Percentiles rank a stretch among this genome's conserved stretches.
phyloP scores from a whole-genome alignment of 2,113 vertebrate species.

The Kryptolebias marmoratus region DNA sequence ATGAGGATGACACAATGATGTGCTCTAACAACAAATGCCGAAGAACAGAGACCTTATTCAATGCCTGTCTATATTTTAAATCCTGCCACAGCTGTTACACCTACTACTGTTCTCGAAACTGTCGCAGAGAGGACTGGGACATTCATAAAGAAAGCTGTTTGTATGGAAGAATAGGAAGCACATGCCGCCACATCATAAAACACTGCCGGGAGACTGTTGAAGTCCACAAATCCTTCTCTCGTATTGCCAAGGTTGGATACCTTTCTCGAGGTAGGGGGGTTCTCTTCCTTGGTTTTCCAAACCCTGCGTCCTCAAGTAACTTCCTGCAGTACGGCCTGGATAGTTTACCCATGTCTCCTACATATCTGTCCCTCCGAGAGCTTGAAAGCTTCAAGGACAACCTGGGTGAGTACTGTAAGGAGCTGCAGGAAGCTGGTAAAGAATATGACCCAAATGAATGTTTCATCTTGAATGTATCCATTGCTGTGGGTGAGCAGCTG shows the following conservation, averaged over 20 bases:
- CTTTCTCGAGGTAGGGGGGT: conserved; percentile 94
- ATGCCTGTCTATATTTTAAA: conserved; percentile 98
- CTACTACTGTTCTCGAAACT: conserved; percentile 96
- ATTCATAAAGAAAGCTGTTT: conserved; percentile 94
- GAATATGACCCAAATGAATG: conserved; percentile 97
- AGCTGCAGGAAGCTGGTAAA: conserved; percentile 90
- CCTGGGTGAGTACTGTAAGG: conserved; percentile 91
- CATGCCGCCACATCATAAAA: conserved; percentile 93
- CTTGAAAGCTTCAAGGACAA: conserved; percentile 92
- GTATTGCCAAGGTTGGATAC: conserved; percentile 96
- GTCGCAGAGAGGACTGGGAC: conserved; percentile 96
- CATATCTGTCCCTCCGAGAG: conserved; percentile 94
- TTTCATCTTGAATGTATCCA: conserved; percentile 97
- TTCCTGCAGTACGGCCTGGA: conserved; percentile 94
- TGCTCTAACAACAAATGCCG: conserved; percentile 96
- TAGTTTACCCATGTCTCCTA: conserved; percentile 92
- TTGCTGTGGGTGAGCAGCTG: conserved; percentile 91
- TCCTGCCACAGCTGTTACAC: conserved; percentile 99
- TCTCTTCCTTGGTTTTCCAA: conserved; percentile 96
- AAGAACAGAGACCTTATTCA: conserved; percentile 93
- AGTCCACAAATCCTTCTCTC: conserved; percentile 95
- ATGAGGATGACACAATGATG: conserved; percentile 96
- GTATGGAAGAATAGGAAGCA: conserved; percentile 90
- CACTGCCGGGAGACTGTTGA: conserved; percentile 92
- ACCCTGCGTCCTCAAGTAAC: conserved; percentile 88